These are phyloP conservation scores for Trachymyrmex septentrionalis DNA, from an alignment of 1,140 invertebrate genomes.

Conservation along the genomic window DNA sequence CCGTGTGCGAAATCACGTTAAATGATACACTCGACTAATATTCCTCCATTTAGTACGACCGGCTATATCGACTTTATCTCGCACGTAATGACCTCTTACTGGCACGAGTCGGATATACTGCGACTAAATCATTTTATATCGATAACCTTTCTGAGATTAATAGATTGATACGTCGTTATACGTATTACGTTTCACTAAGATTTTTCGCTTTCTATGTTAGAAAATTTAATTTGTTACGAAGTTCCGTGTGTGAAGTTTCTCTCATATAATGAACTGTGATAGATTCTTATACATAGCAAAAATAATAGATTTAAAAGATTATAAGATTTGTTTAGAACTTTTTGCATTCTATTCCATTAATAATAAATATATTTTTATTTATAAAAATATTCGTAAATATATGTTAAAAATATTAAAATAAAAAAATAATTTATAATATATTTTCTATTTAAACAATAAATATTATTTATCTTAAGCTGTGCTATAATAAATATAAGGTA, in stretches of 20 bases:
- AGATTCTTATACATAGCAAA: background rate
- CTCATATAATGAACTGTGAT: background rate
- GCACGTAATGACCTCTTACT: conserved; percentile 39
- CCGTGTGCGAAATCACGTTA: conserved; percentile 5
- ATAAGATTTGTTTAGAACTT: background rate
- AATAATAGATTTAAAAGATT: conserved; percentile 26
- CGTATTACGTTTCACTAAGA: conserved; percentile 12
- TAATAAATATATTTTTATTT: background rate
- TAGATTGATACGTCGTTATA: conserved; percentile 17
- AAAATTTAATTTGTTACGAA: conserved; percentile 13
- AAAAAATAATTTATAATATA: background rate
- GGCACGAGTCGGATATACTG: conserved; percentile 35
- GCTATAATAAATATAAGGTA: background rate
- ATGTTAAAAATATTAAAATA: background rate
- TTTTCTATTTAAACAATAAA: background rate
- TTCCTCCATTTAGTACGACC: conserved; percentile 37
- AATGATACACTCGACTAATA: conserved; percentile 51
- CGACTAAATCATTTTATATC: conserved; percentile 45
- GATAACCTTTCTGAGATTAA: conserved; percentile 50
- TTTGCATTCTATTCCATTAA: background rate
- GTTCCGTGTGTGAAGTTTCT: conserved; percentile 1
- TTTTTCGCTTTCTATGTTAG: conserved; percentile 48
- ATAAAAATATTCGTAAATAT: background rate
- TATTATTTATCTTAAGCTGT: background rate
- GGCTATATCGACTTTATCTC: conserved; percentile 10